A percentile compares a stretch with the other conserved stretches of the same genome.
Evolutionary conservation across 2,888 invertebrate genomes (phyloP).

Genomic region (Nudaria mundana): DNA sequence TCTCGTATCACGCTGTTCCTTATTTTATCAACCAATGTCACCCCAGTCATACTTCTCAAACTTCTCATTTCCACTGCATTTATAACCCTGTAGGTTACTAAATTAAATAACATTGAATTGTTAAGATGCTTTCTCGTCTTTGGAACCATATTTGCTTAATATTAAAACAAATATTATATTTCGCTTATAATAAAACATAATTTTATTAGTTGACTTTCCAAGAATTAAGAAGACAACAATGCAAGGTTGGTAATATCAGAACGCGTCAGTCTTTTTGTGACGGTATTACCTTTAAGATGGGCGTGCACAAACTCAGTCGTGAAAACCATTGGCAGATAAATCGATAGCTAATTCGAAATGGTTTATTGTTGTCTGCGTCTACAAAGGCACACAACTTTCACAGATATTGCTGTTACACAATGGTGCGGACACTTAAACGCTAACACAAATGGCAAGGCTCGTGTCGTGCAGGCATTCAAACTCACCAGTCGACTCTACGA

Average conservation of each 20-base stretch:
- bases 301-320: constrained; percentile 34
- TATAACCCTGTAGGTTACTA: no score
- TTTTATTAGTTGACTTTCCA: constrained; percentile 10
- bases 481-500: constrained; percentile 10
- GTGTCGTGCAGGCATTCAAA: constrained; percentile 22
- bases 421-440: constrained; percentile 41
- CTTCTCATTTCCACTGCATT: no score
- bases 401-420: constrained; percentile 63
- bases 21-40: no score
- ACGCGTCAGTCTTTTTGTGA: constrained; percentile 34
- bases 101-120: no score
- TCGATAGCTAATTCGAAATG: constrained; percentile 76
- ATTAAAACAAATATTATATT: no score
- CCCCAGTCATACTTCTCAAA: no score
- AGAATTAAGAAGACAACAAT: constrained; percentile 18
- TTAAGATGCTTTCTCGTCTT: no score
- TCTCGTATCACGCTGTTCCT: no score
- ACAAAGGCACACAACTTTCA: constrained; percentile 74
- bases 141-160: no score
- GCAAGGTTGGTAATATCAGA: constrained; percentile 31
- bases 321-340: constrained; percentile 72
- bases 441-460: constrained; percentile 34
- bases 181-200: not conserved
- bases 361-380: constrained; percentile 73
- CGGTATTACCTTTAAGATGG: constrained; percentile 15